Evolutionary conservation across 2,888 invertebrate genomes (phyloP), one percentile per base, ranked within the genome.

Genomic region (Andrena trimmerana): DNA sequence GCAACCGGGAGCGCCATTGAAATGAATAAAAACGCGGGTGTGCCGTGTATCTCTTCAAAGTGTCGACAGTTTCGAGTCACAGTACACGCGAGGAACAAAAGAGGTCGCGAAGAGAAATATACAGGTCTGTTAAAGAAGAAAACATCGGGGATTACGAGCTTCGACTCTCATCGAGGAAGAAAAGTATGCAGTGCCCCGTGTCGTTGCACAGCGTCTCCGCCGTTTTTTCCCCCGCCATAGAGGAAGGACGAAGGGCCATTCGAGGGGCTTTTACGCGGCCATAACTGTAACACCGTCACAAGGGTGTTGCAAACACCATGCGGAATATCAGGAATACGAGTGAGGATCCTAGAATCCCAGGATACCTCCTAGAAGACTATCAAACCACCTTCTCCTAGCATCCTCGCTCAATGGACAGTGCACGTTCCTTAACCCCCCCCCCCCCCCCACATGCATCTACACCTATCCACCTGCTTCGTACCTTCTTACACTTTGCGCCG

Each of bases 181-280:
- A 66, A 70, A 75, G 52, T 52, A 75, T 42, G 59, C 57, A 27
- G 29, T 59, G 36, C 60, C 59, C 60, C 10, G 27, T 65, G 79
- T 80, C 72, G 76, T 80, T 73, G 63, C 78, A 48, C 24, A 16
- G 36, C 57, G 20, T 27, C 60, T 33, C 62, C 10, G 24, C 33
- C 57, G 2, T 57, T 36, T 77, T 71, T 76, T 59, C 66, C 76
- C 31, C 65, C 0, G n/a, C 57, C 24, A 1, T 6, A 27, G 50
- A 52, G 63, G 36, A 59, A 65, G 33, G 48, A 75, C 66, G 65
- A 67, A 42, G 42, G 24, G 78, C 83, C 67, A 86, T 90, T 86
- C 81, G 75, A 63, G 48, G 65, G 69, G 88, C 86, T 87, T 90
- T 90, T 88, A 89, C 84, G 86, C 76, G 82, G 78, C 67, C 80